A percentile compares a stretch with the other conserved stretches of the same genome.
phyloP scores from a whole-genome alignment of 2,113 vertebrate species.

The Oreocharis arfaki region DNA sequence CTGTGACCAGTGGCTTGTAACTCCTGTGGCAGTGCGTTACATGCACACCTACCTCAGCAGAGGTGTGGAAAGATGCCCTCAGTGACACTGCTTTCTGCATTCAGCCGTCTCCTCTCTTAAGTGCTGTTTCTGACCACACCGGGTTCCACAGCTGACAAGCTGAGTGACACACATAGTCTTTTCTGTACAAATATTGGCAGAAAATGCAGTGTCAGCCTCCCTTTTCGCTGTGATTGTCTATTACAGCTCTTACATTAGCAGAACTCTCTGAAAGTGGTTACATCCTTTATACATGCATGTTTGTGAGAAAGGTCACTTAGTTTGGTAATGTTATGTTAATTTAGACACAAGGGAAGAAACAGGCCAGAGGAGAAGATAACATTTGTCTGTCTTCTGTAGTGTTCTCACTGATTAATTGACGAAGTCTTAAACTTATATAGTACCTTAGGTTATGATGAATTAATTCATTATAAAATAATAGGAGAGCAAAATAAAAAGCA shows the following conservation, averaged over 20 bases:
- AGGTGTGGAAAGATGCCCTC: too few relatives aligned
- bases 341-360: neutral
- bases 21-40: accelerated
- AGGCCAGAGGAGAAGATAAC: neutral
- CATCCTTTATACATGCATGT: neutral
- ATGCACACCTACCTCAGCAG: accelerated
- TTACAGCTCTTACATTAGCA: neutral
- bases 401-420: neutral
- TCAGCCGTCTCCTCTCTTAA: neutral
- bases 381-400: neutral
- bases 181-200: neutral
- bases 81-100: neutral
- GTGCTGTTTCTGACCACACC: neutral
- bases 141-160: neutral
- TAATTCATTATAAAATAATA: neutral
- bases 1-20: neutral
- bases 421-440: neutral
- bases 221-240: neutral
- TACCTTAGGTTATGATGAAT: neutral
- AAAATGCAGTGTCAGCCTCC: neutral
- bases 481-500: neutral
- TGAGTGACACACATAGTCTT: neutral
- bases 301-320: neutral
- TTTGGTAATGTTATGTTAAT: neutral
- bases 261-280: neutral